Conservation (phyloP, 2,797 vertebrate species). For the Hoplostethus mediterraneus region DNA sequence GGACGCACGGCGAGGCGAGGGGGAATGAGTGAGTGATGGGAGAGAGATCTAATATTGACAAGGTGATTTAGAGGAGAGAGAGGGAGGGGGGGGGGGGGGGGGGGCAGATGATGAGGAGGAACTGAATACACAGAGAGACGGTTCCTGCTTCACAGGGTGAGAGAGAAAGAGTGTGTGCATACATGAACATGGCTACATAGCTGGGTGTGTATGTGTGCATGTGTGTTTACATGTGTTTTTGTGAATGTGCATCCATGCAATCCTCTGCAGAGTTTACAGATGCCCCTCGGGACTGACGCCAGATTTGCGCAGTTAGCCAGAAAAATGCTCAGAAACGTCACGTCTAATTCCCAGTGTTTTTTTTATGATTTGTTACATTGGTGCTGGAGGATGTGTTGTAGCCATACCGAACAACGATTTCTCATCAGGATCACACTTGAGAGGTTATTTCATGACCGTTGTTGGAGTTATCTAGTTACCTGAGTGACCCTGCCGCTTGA, state of each 20-base stretch:
- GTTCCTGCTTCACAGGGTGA: background rate
- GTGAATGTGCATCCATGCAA: background rate
- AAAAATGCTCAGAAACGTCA: background rate
- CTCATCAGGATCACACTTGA: too few species aligned
- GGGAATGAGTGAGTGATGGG: slow-evolving; percentile 52
- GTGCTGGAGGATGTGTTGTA: background rate
- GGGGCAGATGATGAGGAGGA: slow-evolving; percentile 4
- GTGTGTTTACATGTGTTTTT: slow-evolving; percentile 10
- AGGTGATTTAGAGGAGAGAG: slow-evolving; percentile 52
- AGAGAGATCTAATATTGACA: slow-evolving; percentile 52
- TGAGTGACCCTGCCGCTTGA: too few species aligned
- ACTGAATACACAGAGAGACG: slow-evolving; percentile 18
- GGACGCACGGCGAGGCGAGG: slow-evolving; percentile 3
- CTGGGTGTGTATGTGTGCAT: background rate
- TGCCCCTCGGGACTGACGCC: background rate
- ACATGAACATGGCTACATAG: background rate
- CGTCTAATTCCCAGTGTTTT: background rate
- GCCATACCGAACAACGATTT: too few species aligned
- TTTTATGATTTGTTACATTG: background rate
- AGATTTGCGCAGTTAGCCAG: background rate
- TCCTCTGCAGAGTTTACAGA: slow-evolving; percentile 10
- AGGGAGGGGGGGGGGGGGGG: slow-evolving; percentile 6
- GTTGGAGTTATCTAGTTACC: too few species aligned
- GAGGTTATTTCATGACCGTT: too few species aligned
- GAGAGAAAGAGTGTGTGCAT: background rate